Evolutionary conservation across 2,797 vertebrate species (phyloP).

Genomic region (Enteromius argenteus): DNA sequence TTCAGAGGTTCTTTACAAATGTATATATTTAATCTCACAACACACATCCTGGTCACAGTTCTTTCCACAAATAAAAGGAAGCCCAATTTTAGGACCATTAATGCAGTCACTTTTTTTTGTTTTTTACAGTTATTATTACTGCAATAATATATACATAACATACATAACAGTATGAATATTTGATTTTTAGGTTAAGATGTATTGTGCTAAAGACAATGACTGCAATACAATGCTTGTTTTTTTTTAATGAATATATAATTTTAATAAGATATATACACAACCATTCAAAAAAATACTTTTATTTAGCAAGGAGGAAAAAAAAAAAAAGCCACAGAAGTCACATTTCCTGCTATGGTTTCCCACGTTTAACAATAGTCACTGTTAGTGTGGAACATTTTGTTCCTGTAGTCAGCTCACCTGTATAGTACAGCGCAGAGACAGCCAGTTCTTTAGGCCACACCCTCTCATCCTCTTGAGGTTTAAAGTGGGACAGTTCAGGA

Average conservation of each 20-base stretch:
- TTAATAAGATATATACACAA: no score
- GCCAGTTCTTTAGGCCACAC: constrained; percentile 84
- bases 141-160: no score
- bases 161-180: no score
- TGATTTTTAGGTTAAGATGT: neutral
- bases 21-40: neutral
- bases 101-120: neutral
- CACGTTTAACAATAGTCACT: neutral
- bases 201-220: no score
- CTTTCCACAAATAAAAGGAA: neutral
- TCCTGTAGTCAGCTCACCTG: constrained; percentile 76
- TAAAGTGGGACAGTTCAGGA: constrained; percentile 75
- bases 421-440: constrained; percentile 85
- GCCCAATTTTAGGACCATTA: neutral
- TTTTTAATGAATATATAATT: no score
- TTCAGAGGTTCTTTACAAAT: neutral
- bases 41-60: neutral
- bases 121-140: neutral
- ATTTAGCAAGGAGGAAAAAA: no score
- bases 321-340: neutral
- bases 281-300: no score
- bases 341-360: neutral
- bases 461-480: constrained; percentile 76
- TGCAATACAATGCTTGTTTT: no score
- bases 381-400: constrained; percentile 1